Evolutionary conservation across 1,140 invertebrate species (phyloP).

Genomic region (Anthonomus grandis): DNA sequence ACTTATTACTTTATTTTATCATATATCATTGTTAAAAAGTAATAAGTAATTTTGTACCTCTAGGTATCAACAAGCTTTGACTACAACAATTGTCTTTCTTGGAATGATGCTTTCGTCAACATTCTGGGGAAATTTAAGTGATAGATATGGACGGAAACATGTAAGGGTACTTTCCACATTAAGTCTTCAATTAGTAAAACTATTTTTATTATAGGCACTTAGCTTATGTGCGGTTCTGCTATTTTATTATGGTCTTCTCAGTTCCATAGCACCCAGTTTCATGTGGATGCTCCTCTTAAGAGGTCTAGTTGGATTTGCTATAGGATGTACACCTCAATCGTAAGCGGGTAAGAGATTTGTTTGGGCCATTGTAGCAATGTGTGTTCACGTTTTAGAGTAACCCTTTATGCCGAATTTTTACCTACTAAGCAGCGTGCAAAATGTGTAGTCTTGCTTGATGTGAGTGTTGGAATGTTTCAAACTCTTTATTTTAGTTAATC

Average conservation of each 20-base stretch:
- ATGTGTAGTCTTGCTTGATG: slow-evolving; percentile 91
- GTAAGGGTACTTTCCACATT: slow-evolving; percentile 54
- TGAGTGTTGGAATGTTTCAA: slow-evolving; percentile 54
- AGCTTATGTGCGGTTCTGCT: slow-evolving; percentile 83
- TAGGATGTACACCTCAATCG: slow-evolving; percentile 96
- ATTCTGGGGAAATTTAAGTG: slow-evolving; percentile 94
- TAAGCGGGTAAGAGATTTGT: too few relatives aligned
- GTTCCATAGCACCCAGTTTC: slow-evolving; percentile 87
- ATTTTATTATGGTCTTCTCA: slow-evolving; percentile 88
- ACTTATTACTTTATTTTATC: too few relatives aligned
- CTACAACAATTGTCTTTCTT: slow-evolving; percentile 80
- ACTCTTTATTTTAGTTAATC: background rate
- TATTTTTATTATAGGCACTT: slow-evolving; percentile 63
- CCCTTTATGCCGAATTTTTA: slow-evolving; percentile 94
- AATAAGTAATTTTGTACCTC: too few relatives aligned
- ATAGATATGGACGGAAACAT: slow-evolving; percentile 87
- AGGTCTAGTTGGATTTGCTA: slow-evolving; percentile 91
- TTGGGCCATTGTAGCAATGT: too few relatives aligned
- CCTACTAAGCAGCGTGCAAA: slow-evolving; percentile 89
- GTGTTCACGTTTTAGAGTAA: slow-evolving; percentile 83
- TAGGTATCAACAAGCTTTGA: slow-evolving; percentile 67
- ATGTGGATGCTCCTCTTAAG: slow-evolving; percentile 86
- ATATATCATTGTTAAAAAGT: too few relatives aligned
- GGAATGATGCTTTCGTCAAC: slow-evolving; percentile 97
- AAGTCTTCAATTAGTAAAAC: background rate